Percentiles rank a stretch among this genome's conserved stretches.
phyloP scores from a whole-genome alignment of 2,113 vertebrate genomes.

The Egretta garzetta region DNA sequence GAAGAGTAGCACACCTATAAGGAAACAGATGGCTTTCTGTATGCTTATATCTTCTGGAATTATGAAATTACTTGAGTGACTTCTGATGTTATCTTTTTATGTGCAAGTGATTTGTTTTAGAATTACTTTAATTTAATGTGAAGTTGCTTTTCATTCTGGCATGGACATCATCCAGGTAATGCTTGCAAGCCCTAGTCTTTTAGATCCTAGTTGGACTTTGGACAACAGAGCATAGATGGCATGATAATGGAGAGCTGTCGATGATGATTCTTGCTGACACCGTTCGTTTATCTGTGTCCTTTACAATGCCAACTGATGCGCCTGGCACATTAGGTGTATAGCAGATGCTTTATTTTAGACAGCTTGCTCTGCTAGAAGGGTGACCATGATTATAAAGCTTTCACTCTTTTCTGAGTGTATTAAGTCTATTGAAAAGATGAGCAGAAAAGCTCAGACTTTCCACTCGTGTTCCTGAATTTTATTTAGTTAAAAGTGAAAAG shows the following conservation, averaged over 20 bases:
- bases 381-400: neutral
- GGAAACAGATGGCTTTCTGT: neutral
- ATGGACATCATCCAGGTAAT: constrained; percentile 58
- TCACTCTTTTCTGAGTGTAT: neutral
- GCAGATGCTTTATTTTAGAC: neutral
- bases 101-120: constrained; percentile 51
- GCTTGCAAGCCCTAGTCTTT: constrained; percentile 15
- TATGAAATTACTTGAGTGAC: neutral
- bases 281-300: neutral
- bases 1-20: neutral
- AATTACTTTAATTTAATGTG: constrained; percentile 55
- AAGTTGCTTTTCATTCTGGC: constrained; percentile 71
- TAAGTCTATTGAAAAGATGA: neutral
- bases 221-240: constrained; percentile 1
- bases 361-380: neutral
- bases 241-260: constrained; percentile 29
- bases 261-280: constrained; percentile 27
- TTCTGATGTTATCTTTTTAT: constrained; percentile 23
- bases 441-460: neutral
- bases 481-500: neutral
- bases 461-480: neutral
- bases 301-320: neutral
- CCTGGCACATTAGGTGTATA: neutral
- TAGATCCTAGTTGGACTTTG: constrained; percentile 44
- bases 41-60: neutral